Conservation (phyloP, 2,888 invertebrate species). For the Pyrrhosoma nymphula region DNA sequence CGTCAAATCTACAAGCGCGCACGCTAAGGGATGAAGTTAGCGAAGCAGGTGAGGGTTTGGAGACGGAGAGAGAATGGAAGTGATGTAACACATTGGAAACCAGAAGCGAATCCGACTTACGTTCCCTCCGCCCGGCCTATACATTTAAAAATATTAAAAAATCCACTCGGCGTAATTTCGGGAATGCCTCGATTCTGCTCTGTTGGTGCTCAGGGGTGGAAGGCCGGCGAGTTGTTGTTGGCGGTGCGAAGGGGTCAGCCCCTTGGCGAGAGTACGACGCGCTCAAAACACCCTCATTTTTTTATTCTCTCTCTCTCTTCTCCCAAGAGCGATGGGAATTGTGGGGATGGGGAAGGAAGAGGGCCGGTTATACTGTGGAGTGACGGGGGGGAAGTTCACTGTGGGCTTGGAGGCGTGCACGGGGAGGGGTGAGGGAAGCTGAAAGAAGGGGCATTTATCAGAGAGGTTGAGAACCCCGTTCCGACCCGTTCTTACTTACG, state of each 20-base stretch:
- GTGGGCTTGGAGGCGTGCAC: not conserved
- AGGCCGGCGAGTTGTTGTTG: constrained; percentile 13
- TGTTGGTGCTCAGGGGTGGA: constrained; percentile 15
- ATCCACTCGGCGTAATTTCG: constrained; percentile 58
- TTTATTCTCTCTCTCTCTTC: too few species aligned
- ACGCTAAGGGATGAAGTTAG: not conserved
- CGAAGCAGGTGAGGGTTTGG: not conserved
- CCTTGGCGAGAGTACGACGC: not conserved
- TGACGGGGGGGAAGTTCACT: not conserved
- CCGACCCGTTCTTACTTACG: not conserved
- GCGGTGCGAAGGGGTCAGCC: constrained; percentile 37
- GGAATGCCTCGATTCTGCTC: not conserved
- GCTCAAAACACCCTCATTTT: not conserved
- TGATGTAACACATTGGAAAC: not conserved
- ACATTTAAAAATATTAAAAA: constrained; percentile 56
- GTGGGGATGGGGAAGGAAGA: not conserved
- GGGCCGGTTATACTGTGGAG: not conserved
- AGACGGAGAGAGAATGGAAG: not conserved
- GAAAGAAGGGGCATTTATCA: not conserved
- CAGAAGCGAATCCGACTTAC: constrained; percentile 1
- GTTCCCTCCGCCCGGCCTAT: not conserved
- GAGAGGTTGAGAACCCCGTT: not conserved
- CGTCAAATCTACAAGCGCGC: too few species aligned
- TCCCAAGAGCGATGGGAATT: not conserved
- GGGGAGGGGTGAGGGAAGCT: not conserved